These are phyloP conservation scores for Diorhabda sublineata DNA, from an alignment of 1,140 invertebrate genomes.

Conservation along the genomic window DNA sequence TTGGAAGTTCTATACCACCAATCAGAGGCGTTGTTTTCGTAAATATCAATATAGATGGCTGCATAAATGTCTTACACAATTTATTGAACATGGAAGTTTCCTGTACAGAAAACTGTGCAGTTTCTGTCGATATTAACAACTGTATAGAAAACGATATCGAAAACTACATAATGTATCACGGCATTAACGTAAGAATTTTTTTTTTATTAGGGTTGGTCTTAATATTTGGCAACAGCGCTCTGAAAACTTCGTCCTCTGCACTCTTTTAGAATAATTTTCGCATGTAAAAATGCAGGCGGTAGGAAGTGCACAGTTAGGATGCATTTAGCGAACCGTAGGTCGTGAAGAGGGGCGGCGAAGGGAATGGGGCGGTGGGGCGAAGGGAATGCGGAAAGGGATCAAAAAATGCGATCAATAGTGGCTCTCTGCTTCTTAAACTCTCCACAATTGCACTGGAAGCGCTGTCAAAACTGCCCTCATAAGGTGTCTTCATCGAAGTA, in stretches of 20 bases:
- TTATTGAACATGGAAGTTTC: too few relatives aligned
- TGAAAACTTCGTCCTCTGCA: constrained; percentile 9
- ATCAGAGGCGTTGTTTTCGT: too few relatives aligned
- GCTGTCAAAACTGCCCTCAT: constrained; percentile 44
- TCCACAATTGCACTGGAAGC: constrained; percentile 47
- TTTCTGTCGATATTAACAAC: too few relatives aligned
- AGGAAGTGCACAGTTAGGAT: constrained; percentile 34
- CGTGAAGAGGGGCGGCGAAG: constrained; percentile 10
- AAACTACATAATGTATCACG: too few relatives aligned
- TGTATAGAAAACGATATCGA: too few relatives aligned
- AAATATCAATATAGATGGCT: too few relatives aligned
- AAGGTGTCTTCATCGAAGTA: constrained; percentile 1
- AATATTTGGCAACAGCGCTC: constrained; percentile 6
- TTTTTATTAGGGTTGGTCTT: too few relatives aligned
- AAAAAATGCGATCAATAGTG: constrained; percentile 50
- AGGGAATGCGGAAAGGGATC: constrained; percentile 44
- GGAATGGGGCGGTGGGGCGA: constrained; percentile 23
- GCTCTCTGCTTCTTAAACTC: constrained; percentile 47
- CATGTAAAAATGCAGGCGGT: constrained; percentile 31
- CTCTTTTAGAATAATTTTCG: constrained; percentile 24
- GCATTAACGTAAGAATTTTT: too few relatives aligned
- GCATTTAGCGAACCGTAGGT: constrained; percentile 33
- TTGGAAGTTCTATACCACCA: too few relatives aligned
- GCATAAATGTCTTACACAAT: too few relatives aligned
- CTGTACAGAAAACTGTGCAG: too few relatives aligned